Evolutionary conservation across 2,797 vertebrate species (phyloP).

Genomic region (Phrynocephalus vlangalii): DNA sequence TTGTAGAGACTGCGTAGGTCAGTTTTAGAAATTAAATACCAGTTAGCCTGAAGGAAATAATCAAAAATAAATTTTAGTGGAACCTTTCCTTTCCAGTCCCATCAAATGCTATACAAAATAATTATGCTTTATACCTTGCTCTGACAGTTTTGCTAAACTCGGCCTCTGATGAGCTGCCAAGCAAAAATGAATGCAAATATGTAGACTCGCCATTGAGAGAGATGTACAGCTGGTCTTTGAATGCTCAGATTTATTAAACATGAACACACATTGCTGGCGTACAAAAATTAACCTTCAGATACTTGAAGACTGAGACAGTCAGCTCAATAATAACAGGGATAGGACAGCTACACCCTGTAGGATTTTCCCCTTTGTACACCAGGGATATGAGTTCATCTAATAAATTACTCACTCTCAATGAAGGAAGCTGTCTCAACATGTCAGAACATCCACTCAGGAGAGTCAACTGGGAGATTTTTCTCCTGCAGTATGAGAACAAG

Average conservation of each 20-base stretch:
- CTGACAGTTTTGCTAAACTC: slow-evolving; percentile 39
- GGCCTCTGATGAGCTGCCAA: slow-evolving; percentile 42
- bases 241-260: slow-evolving; percentile 51
- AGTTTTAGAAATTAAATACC: slow-evolving; percentile 13
- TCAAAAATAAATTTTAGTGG: slow-evolving; percentile 30
- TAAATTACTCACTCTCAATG: too few relatives aligned
- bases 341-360: background rate
- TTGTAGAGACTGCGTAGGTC: background rate
- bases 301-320: background rate
- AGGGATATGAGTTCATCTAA: too few relatives aligned
- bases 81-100: slow-evolving; percentile 32
- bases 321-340: slow-evolving; percentile 5
- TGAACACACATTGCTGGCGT: slow-evolving; percentile 29
- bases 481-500: too few relatives aligned
- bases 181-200: slow-evolving; percentile 47
- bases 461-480: too few relatives aligned
- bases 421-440: too few relatives aligned
- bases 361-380: background rate
- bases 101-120: slow-evolving; percentile 38
- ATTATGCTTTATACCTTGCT: slow-evolving; percentile 44
- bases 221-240: slow-evolving; percentile 39
- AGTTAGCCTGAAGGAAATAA: slow-evolving; percentile 31
- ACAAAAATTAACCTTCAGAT: slow-evolving; percentile 21
- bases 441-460: too few relatives aligned
- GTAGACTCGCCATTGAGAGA: slow-evolving; percentile 35